These are phyloP conservation scores for Chrysomela aeneicollis DNA, from an alignment of 2,888 invertebrate species.

Conservation along the genomic window DNA sequence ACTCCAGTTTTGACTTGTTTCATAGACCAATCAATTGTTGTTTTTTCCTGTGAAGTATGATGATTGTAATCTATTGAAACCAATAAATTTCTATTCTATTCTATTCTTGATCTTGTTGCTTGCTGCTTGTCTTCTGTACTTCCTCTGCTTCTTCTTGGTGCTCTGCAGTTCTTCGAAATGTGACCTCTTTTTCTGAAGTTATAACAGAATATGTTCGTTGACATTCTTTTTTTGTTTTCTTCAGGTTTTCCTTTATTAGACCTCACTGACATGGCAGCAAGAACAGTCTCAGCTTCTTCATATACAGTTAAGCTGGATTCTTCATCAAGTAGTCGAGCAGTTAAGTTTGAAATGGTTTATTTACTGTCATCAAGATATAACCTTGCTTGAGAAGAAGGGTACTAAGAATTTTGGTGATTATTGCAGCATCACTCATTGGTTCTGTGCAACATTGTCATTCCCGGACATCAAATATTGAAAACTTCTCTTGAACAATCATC, in stretches of 20 bases:
- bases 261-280: constrained; percentile 11
- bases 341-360: constrained; percentile 34
- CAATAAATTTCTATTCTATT: no score
- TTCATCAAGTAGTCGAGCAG: constrained; percentile 30
- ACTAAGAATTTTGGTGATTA: constrained; percentile 30
- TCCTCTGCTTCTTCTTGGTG: neutral
- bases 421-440: constrained; percentile 25
- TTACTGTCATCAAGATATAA: constrained; percentile 24
- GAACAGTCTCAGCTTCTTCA: constrained; percentile 23
- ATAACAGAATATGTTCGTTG: neutral
- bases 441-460: constrained; percentile 44
- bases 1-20: no score
- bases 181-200: constrained; percentile 7
- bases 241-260: neutral
- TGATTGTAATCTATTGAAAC: no score
- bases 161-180: constrained; percentile 8
- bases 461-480: constrained; percentile 41
- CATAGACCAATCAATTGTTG: no score
- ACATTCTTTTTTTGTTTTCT: constrained; percentile 5
- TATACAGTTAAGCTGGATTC: constrained; percentile 8
- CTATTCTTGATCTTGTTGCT: no score
- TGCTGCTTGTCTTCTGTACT: no score
- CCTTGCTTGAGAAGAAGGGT: constrained; percentile 26
- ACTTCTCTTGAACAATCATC: constrained; percentile 44
- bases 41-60: no score